A percentile compares a stretch with the other conserved stretches of the same genome.
These are phyloP conservation scores for Cryptotermes secundus DNA, from an alignment of 1,140 invertebrate species.

Conservation along the genomic window DNA sequence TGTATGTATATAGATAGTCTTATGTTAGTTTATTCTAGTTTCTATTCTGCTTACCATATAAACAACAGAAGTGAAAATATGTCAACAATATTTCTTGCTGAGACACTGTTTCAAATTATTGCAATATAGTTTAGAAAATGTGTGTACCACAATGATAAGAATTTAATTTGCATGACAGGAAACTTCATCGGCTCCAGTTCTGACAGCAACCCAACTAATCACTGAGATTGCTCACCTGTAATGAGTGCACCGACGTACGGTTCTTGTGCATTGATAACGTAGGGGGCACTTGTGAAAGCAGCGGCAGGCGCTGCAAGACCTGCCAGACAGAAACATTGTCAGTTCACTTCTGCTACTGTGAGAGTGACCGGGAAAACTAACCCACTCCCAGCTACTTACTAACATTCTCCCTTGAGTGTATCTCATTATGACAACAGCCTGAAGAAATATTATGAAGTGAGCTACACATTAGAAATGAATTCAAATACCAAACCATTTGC, in stretches of 20 bases:
- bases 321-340: slow-evolving; percentile 19
- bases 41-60: neutral
- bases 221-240: slow-evolving; percentile 44
- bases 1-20: no score
- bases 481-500: no score
- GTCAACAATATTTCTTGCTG: neutral
- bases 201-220: neutral
- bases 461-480: no score
- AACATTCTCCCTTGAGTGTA: neutral
- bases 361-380: neutral
- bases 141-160: neutral
- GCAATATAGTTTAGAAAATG: no score
- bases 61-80: neutral
- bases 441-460: no score
- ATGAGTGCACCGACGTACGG: slow-evolving; percentile 54
- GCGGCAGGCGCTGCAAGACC: slow-evolving; percentile 56
- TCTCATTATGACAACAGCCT: no score
- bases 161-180: neutral
- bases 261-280: slow-evolving; percentile 85
- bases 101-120: neutral
- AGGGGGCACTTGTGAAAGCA: slow-evolving; percentile 76
- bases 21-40: neutral
- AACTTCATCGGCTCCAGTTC: neutral
- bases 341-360: slow-evolving; percentile 12
- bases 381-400: neutral